Evolutionary conservation across 2,113 vertebrate genomes (phyloP).

Genomic region (Laticauda colubrina): DNA sequence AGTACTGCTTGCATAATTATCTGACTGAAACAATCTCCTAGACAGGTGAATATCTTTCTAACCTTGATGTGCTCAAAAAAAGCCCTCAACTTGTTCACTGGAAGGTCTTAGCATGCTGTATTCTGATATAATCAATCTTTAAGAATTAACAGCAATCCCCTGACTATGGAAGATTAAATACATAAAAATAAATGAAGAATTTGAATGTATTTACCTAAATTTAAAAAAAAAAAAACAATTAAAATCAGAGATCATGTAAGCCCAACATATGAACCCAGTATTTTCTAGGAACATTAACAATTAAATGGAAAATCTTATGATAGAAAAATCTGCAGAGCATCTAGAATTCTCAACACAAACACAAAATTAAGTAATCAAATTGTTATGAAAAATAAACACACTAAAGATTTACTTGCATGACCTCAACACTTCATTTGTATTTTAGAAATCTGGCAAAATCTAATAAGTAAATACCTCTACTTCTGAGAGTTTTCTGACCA

Average conservation of each 20-base stretch:
- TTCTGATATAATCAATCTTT: not conserved
- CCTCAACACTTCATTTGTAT: not conserved
- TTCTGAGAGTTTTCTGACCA: slow-evolving; percentile 96
- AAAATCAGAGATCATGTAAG: not conserved
- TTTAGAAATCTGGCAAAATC: not conserved
- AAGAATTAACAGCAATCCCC: not conserved
- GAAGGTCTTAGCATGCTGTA: not conserved
- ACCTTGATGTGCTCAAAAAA: not conserved
- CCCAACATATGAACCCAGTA: not conserved
- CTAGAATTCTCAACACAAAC: not conserved
- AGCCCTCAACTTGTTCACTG: not conserved
- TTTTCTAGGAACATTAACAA: not conserved
- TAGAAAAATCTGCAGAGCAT: not conserved
- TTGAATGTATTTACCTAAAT: not conserved
- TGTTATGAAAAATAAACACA: not conserved
- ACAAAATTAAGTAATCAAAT: not conserved
- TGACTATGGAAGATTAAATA: not conserved
- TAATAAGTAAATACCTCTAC: slow-evolving; percentile 84
- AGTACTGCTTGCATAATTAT: not conserved
- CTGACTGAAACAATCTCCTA: not conserved
- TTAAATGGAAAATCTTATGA: not conserved
- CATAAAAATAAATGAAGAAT: not conserved
- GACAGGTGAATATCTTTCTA: not conserved
- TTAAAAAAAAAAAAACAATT: not conserved
- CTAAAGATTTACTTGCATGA: not conserved